Conservation (phyloP, 1,140 invertebrate species). For the Chironomus tepperi region DNA sequence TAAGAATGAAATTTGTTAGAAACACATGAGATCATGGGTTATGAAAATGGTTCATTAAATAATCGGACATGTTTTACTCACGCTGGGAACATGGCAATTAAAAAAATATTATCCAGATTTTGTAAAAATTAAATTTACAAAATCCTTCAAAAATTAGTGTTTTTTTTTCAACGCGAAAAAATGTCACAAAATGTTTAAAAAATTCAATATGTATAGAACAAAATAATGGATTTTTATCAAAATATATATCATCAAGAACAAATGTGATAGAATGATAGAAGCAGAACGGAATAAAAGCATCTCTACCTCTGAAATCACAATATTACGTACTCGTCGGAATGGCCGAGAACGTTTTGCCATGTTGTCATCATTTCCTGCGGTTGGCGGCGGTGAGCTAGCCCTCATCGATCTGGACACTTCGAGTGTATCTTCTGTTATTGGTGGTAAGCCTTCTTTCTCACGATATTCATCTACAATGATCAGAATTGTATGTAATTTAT, state of each 20-base stretch:
- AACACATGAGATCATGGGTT: slow-evolving; percentile 7
- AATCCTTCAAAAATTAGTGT: neutral
- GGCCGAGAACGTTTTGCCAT: slow-evolving; percentile 40
- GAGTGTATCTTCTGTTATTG: slow-evolving; percentile 82
- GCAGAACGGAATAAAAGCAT: slow-evolving; percentile 28
- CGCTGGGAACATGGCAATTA: neutral
- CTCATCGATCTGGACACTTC: slow-evolving; percentile 88
- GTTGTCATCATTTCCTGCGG: slow-evolving; percentile 78
- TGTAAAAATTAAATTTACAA: neutral
- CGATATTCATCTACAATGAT: slow-evolving; percentile 49
- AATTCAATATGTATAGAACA: slow-evolving; percentile 24
- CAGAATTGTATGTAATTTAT: neutral
- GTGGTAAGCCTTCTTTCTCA: slow-evolving; percentile 58
- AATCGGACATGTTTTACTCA: slow-evolving; percentile 7
- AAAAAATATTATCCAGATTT: slow-evolving; percentile 8
- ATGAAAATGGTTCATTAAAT: neutral
- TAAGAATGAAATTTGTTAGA: neutral
- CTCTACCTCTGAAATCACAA: slow-evolving; percentile 27
- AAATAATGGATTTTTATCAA: neutral
- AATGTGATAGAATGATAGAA: slow-evolving; percentile 22
- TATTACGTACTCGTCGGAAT: slow-evolving; percentile 48
- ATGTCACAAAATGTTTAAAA: neutral
- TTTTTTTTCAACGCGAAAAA: slow-evolving; percentile 8
- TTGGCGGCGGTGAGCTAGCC: slow-evolving; percentile 88
- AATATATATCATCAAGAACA: slow-evolving; percentile 24